A percentile compares a stretch with the other conserved stretches of the same genome.
Conservation (phyloP, 2,113 vertebrate species). For the Hypocryptadius cinnamomeus region DNA sequence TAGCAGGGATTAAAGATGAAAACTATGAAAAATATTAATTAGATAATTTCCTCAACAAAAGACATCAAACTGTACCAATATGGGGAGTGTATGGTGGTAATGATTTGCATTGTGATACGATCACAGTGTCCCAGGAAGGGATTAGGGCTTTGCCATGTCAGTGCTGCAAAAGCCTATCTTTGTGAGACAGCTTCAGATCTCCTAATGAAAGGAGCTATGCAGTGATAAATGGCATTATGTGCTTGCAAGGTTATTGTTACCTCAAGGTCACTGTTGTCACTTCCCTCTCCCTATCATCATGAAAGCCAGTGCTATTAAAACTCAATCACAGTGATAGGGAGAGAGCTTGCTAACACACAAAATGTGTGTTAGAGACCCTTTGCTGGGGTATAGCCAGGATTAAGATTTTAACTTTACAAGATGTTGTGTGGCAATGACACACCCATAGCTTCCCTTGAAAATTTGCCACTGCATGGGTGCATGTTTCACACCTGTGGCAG, state of each 20-base stretch:
- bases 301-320: background rate
- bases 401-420: background rate
- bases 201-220: constrained; percentile 18
- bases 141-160: background rate
- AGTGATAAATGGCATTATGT: constrained; percentile 23
- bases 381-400: background rate
- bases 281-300: background rate
- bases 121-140: background rate
- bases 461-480: background rate
- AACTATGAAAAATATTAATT: constrained; percentile 40
- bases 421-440: background rate
- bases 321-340: background rate
- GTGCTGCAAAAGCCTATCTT: background rate
- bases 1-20: background rate
- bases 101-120: background rate
- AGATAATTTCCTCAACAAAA: constrained; percentile 31
- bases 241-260: constrained; percentile 27
- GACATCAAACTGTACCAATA: constrained; percentile 1
- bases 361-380: background rate
- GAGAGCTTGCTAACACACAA: background rate
- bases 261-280: constrained; percentile 14
- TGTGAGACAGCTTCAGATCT: constrained; percentile 30
- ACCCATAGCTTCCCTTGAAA: background rate
- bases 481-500: background rate
- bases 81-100: background rate